These are phyloP conservation scores for Dasysyrphus albostriatus DNA, from an alignment of 2,888 invertebrate genomes.

Conservation along the genomic window DNA sequence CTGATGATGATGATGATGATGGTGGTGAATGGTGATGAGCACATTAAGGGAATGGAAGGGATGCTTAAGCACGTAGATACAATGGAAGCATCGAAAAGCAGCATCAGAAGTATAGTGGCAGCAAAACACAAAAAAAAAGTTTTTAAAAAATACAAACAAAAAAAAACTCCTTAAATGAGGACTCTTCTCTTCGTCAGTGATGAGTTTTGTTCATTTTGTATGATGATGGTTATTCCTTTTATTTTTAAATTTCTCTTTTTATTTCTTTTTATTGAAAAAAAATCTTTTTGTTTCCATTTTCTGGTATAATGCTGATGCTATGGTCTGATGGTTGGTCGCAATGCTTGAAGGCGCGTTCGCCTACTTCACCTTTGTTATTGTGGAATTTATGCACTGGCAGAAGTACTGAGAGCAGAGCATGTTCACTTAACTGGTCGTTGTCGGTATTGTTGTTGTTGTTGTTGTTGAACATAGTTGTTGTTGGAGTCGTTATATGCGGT, in stretches of 20 bases:
- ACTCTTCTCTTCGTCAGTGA: constrained; percentile 54
- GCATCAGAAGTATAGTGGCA: constrained; percentile 13
- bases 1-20: constrained; percentile 39
- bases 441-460: neutral
- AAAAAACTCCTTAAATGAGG: constrained; percentile 53
- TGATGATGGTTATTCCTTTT: constrained; percentile 25
- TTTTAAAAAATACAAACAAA: constrained; percentile 31
- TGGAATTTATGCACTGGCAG: constrained; percentile 67
- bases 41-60: constrained; percentile 69
- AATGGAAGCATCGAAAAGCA: constrained; percentile 58
- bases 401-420: constrained; percentile 49
- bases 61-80: constrained; percentile 74
- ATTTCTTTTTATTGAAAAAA: constrained; percentile 40
- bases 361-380: constrained; percentile 68
- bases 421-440: constrained; percentile 64
- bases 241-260: neutral
- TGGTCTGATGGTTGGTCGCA: constrained; percentile 46
- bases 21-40: constrained; percentile 73
- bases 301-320: constrained; percentile 3
- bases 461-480: neutral
- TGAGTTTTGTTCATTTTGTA: constrained; percentile 66
- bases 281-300: constrained; percentile 48
- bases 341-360: constrained; percentile 69
- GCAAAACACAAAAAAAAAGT: constrained; percentile 10
- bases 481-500: constrained; percentile 20